These are phyloP conservation scores for Numenius phaeopus DNA, from an alignment of 2,797 vertebrate genomes.

Conservation along the genomic window DNA sequence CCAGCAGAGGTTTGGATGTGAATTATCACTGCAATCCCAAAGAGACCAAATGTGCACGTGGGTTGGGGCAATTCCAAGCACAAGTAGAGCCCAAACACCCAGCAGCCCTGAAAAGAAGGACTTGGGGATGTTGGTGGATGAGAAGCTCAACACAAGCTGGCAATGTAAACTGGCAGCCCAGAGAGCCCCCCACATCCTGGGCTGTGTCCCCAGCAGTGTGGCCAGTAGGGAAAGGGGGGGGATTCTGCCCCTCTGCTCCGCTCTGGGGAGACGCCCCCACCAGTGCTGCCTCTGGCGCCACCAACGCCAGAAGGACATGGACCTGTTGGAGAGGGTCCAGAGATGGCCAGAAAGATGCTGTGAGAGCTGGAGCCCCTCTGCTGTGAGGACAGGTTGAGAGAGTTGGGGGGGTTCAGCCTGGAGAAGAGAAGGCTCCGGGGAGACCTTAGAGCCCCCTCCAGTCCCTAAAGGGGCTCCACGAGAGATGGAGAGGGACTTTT, in stretches of 20 bases:
- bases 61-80: background rate
- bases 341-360: background rate
- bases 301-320: background rate
- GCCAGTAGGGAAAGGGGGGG: background rate
- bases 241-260: background rate
- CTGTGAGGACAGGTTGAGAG: background rate
- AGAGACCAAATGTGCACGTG: background rate
- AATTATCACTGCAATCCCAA: background rate
- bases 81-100: background rate
- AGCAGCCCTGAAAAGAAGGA: background rate
- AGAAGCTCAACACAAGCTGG: too few relatives aligned
- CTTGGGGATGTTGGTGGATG: too few relatives aligned
- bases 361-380: background rate
- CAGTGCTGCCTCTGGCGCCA: background rate
- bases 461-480: background rate
- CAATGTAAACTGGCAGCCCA: background rate
- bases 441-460: background rate
- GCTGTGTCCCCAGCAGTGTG: background rate
- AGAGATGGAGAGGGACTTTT: background rate
- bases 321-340: background rate
- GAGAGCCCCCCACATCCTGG: background rate
- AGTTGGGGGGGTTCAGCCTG: background rate
- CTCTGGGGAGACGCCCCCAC: background rate
- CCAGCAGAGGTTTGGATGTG: rapidly evolving
- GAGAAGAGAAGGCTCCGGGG: background rate